Evolutionary conservation across 2,888 invertebrate genomes (phyloP).

Genomic region (Ophion costatus): DNA sequence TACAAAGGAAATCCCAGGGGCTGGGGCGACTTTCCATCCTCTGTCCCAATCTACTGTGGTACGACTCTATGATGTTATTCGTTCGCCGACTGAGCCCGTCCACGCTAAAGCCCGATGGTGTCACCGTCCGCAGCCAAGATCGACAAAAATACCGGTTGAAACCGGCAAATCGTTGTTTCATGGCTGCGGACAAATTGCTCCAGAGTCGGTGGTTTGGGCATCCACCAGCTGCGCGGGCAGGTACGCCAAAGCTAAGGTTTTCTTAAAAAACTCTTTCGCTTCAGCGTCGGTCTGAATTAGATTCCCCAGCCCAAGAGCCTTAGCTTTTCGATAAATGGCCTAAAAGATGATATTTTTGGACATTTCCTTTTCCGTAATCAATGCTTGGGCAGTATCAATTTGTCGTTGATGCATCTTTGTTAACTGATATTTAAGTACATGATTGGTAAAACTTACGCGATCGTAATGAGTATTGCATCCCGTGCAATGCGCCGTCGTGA

Average conservation of each 20-base stretch:
- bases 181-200: background rate
- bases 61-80: slow-evolving; percentile 44
- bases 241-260: slow-evolving; percentile 44
- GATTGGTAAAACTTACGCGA: slow-evolving; percentile 4
- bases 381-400: background rate
- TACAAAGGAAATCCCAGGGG: slow-evolving; percentile 51
- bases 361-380: background rate
- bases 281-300: background rate
- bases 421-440: background rate
- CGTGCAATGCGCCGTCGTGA: slow-evolving; percentile 24
- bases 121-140: slow-evolving; percentile 40
- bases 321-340: slow-evolving; percentile 34
- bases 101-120: slow-evolving; percentile 38
- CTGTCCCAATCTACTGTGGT: slow-evolving; percentile 41
- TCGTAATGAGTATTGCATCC: slow-evolving; percentile 49
- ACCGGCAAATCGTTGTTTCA: background rate
- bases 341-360: slow-evolving; percentile 15
- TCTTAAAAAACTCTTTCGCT: slow-evolving; percentile 28
- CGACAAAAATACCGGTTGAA: slow-evolving; percentile 26
- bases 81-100: slow-evolving; percentile 40
- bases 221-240: slow-evolving; percentile 37
- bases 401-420: background rate
- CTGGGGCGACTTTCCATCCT: slow-evolving; percentile 30
- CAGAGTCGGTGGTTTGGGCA: background rate
- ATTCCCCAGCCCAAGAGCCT: background rate